These are phyloP conservation scores for Epinotia demarniana DNA, from an alignment of 2,888 invertebrate genomes.

Conservation along the genomic window DNA sequence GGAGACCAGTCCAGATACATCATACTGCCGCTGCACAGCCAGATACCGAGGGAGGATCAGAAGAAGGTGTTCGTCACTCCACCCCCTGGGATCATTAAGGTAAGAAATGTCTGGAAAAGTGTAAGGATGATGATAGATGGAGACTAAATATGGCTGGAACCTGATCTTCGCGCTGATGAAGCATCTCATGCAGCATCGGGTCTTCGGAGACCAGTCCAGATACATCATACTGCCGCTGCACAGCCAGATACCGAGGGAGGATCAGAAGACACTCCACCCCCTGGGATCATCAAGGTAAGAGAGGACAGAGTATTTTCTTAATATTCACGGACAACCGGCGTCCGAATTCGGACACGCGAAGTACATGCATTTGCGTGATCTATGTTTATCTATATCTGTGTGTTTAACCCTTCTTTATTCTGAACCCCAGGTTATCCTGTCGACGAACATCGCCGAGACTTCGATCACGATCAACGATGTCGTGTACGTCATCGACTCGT, in stretches of 20 bases:
- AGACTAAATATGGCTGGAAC: conserved; percentile 91
- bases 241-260: conserved; percentile 97
- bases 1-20: conserved; percentile 86
- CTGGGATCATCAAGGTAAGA: conserved; percentile 91
- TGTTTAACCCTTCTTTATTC: conserved; percentile 2
- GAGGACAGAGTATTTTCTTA: too few species aligned
- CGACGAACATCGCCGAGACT: conserved; percentile 99
- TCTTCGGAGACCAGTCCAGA: conserved; percentile 86
- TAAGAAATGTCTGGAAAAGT: conserved; percentile 56
- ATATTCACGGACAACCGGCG: too few species aligned
- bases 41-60: conserved; percentile 98
- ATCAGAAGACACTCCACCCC: conserved; percentile 94
- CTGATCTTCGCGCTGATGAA: conserved; percentile 96
- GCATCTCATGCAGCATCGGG: conserved; percentile 88
- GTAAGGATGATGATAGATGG: background rate
- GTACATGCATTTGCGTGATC: too few species aligned
- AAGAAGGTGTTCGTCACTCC: conserved; percentile 95
- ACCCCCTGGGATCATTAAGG: conserved; percentile 93
- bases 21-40: conserved; percentile 98
- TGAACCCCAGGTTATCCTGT: conserved; percentile 91
- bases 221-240: conserved; percentile 97
- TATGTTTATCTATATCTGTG: too few species aligned
- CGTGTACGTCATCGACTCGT: conserved; percentile 98
- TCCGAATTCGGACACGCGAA: too few species aligned
- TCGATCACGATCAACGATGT: conserved; percentile 99